Conservation (phyloP, 2,797 vertebrate genomes). For the Rhinichthys osculus region DNA sequence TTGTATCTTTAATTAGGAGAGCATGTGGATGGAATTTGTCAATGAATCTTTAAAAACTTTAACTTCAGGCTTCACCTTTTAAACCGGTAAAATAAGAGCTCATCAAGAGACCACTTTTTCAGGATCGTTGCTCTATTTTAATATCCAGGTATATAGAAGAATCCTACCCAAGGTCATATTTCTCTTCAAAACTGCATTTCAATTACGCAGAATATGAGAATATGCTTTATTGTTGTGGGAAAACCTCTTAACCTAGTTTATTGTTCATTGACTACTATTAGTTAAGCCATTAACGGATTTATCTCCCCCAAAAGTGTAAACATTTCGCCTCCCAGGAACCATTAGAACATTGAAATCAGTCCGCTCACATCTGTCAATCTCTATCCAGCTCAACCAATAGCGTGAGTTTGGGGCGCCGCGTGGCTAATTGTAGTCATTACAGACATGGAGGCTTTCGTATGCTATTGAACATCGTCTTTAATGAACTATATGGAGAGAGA, state of each 20-base stretch:
- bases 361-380: not conserved
- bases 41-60: not conserved
- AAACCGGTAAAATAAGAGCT: not conserved
- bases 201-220: not conserved
- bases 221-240: not conserved
- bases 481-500: too few relatives aligned
- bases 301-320: too few relatives aligned
- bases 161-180: not conserved
- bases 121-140: not conserved
- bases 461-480: too few relatives aligned
- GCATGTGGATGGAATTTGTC: not conserved
- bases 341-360: not conserved
- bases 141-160: not conserved
- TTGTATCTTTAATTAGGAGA: conserved; percentile 3
- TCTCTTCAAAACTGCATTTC: not conserved
- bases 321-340: not conserved
- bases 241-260: too few relatives aligned
- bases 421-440: not conserved
- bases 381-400: not conserved
- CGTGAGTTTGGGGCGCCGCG: not conserved
- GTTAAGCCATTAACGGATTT: too few relatives aligned
- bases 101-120: not conserved
- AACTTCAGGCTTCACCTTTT: not conserved
- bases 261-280: too few relatives aligned
- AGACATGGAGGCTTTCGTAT: not conserved